Evolutionary conservation across 92 coral and sea anemone genomes (phyloP), one percentile per base, ranked within the genome.

Genomic region (Virgularia gustaviana): DNA sequence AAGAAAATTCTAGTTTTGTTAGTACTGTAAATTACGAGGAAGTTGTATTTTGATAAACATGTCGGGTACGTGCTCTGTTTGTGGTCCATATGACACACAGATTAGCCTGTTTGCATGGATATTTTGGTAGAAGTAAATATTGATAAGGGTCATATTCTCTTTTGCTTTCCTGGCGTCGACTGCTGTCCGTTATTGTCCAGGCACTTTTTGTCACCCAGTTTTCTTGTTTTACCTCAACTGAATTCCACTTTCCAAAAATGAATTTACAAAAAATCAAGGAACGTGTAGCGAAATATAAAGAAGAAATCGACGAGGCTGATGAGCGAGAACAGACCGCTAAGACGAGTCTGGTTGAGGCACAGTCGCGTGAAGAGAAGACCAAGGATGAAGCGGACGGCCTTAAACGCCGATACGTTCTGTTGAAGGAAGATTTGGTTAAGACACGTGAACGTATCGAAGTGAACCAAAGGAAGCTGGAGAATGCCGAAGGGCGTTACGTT

Each of bases 231-330:
- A 3, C 30, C 20, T 60, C 24, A 13, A 47, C 9, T 9, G 5
- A 31, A 36, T 25, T 13, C 6, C 23, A 33, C 36, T 3, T 12
- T 9, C 20, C 1, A 56, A 66, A 2, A 11, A 68, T 68, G 75
- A 68, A 61, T 51, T 8, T 68, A 19, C 75, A 68, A 35, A 49
- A 37, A 32, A 61, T 68, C 75, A 68, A 68, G 62, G 75, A 68
- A 68, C 75, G 75, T 45, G 6, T 68, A 32, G 49, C 75, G 2
- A 68, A 68, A 15, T 68, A 68, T 47, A 68, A 68, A 20, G 75
- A 68, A 31, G 75, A 68, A 20, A 68, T 68, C 11, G 75, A 68
- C 44, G 41, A 44, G 42, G 75, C 75, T 0, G 75, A 68, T 33
- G 75, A 68, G 45, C 38, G 75, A 19, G 75, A 68, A 31, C 20